Conservation (phyloP, 2,797 vertebrate species). For the Orestias chungarensis region DNA sequence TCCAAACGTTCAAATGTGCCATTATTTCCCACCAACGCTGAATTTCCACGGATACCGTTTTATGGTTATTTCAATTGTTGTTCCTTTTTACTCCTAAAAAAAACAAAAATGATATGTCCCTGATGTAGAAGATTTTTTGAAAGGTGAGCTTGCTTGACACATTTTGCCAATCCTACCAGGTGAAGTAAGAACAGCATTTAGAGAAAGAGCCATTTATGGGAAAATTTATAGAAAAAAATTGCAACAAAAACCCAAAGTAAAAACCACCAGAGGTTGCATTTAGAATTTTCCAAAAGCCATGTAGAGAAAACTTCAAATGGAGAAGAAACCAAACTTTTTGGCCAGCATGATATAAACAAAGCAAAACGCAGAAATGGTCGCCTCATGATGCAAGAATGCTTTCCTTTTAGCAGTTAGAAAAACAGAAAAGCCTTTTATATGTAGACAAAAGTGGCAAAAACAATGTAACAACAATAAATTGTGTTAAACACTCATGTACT, state of each 20-base stretch:
- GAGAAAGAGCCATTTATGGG: no score
- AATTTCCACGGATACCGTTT: not conserved
- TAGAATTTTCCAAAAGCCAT: no score
- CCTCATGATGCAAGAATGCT: not conserved
- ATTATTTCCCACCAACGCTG: not conserved
- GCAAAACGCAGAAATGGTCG: no score
- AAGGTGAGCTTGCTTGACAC: not conserved
- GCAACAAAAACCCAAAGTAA: no score
- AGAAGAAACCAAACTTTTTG: no score
- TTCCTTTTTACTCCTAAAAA: not conserved
- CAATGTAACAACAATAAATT: not conserved
- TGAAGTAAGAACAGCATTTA: not conserved
- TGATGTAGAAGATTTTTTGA: not conserved
- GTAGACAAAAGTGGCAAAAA: no score
- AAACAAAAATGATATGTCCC: not conserved
- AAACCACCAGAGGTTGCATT: no score
- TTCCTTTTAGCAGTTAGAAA: not conserved
- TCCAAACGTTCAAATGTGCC: conserved; percentile 12
- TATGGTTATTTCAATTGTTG: not conserved
- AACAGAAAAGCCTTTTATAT: not conserved
- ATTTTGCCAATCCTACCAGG: not conserved
- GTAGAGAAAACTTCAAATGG: no score
- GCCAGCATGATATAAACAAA: no score
- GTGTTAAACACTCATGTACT: not conserved
- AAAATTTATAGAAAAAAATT: no score